Percentiles rank a stretch among this genome's conserved stretches.
Conservation (phyloP, 2,888 invertebrate species). For the Scaptomyza reducta region DNA sequence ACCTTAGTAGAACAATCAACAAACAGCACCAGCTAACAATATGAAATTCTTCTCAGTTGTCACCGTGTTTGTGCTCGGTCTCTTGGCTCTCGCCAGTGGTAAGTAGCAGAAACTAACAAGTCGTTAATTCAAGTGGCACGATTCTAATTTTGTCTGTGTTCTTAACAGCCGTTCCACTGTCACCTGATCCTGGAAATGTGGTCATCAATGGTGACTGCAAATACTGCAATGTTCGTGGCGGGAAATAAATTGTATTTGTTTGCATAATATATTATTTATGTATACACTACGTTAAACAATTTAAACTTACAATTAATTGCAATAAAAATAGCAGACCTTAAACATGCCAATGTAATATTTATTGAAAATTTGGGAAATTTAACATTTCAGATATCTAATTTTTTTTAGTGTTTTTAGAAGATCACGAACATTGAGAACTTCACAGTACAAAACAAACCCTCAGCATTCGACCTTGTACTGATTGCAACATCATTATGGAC, state of each 20-base stretch:
- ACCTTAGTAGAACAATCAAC: conserved; percentile 24
- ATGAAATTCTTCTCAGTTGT: conserved; percentile 66
- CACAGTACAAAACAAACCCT: too few relatives aligned
- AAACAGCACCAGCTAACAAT: conserved; percentile 26
- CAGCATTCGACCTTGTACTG: not conserved
- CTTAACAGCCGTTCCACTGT: conserved; percentile 61
- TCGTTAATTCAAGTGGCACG: not conserved
- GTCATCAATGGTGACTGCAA: conserved; percentile 69
- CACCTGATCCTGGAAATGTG: conserved; percentile 67
- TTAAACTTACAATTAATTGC: conserved; percentile 16
- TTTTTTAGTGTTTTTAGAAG: too few relatives aligned
- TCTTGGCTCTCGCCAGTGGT: conserved; percentile 65
- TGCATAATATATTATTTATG: conserved; percentile 51
- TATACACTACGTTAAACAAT: conserved; percentile 17
- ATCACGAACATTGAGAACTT: too few relatives aligned
- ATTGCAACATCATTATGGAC: not conserved
- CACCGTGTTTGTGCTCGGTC: conserved; percentile 63
- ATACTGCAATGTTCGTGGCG: conserved; percentile 59
- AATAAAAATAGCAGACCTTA: conserved; percentile 3
- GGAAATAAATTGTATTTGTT: conserved; percentile 35
- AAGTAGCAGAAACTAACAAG: conserved; percentile 11
- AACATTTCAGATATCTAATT: not conserved
- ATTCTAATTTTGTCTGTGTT: not conserved
- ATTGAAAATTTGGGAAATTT: not conserved
- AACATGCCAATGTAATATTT: not conserved